Conservation (phyloP, 2,888 invertebrate species). For the Abrostola triplasia region DNA sequence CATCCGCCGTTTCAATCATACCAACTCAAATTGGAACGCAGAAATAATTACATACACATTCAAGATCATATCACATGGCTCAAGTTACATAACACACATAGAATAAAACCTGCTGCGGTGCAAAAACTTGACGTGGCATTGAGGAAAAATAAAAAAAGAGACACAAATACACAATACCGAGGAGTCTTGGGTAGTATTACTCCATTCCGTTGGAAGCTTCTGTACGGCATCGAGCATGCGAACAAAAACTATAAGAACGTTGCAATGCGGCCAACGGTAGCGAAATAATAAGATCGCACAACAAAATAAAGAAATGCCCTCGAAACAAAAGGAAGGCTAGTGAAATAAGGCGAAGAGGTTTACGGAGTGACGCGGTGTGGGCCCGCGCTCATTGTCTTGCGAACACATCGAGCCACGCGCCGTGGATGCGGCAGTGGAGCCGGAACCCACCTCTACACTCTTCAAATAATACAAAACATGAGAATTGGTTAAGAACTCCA, state of each 20-base stretch:
- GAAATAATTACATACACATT: slow-evolving; percentile 66
- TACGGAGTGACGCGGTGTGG: slow-evolving; percentile 87
- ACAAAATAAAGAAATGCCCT: slow-evolving; percentile 86
- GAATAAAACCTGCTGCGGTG: slow-evolving; percentile 62
- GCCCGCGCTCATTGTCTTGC: slow-evolving; percentile 82
- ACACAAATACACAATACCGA: slow-evolving; percentile 84
- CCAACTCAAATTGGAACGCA: slow-evolving; percentile 71
- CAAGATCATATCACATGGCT: slow-evolving; percentile 68
- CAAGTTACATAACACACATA: slow-evolving; percentile 75
- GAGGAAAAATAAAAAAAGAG: slow-evolving; percentile 74
- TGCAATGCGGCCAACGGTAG: slow-evolving; percentile 86
- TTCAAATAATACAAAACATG: no score
- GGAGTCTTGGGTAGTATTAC: slow-evolving; percentile 83
- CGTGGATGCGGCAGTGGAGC: slow-evolving; percentile 65
- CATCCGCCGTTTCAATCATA: slow-evolving; percentile 71
- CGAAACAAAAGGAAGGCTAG: slow-evolving; percentile 86
- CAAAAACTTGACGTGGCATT: slow-evolving; percentile 77
- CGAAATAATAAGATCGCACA: slow-evolving; percentile 88
- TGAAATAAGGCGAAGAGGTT: slow-evolving; percentile 87
- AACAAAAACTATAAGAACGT: slow-evolving; percentile 81
- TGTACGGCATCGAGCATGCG: slow-evolving; percentile 71
- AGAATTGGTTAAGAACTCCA: no score
- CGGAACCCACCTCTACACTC: background rate
- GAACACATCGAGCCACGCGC: slow-evolving; percentile 37
- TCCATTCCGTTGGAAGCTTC: slow-evolving; percentile 81